phyloP scores from a whole-genome alignment of 2,888 invertebrate genomes.

The Apeira syringaria region DNA sequence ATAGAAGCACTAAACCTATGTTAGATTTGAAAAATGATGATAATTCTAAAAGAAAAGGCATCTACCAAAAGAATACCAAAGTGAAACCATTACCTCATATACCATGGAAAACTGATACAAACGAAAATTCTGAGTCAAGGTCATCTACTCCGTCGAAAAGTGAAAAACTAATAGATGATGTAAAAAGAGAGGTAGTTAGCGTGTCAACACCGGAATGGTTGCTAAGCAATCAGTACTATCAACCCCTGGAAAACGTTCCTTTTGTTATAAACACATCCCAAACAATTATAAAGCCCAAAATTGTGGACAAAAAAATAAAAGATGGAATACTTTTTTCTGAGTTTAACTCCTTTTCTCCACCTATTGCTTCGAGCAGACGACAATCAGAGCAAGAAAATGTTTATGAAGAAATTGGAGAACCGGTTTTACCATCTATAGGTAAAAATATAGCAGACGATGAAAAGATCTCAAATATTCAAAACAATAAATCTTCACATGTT shows the following conservation, averaged over 20 bases:
- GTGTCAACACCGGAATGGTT: slow-evolving; percentile 61
- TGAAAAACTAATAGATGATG: slow-evolving; percentile 33
- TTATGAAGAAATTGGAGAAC: slow-evolving; percentile 72
- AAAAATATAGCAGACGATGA: slow-evolving; percentile 73
- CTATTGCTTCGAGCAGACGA: slow-evolving; percentile 33
- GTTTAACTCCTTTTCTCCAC: slow-evolving; percentile 41
- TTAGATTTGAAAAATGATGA: slow-evolving; percentile 35
- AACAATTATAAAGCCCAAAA: slow-evolving; percentile 36
- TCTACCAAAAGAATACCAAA: slow-evolving; percentile 64
- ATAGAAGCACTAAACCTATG: slow-evolving; percentile 24
- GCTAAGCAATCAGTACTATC: slow-evolving; percentile 69
- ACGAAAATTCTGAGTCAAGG: slow-evolving; percentile 43
- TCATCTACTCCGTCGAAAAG: slow-evolving; percentile 39
- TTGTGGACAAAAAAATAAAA: slow-evolving; percentile 29
- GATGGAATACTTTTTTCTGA: slow-evolving; percentile 23
- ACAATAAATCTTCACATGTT: slow-evolving; percentile 31
- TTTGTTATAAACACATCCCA: slow-evolving; percentile 62
- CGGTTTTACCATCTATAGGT: slow-evolving; percentile 36
- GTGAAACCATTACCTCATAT: slow-evolving; percentile 54
- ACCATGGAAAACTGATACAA: slow-evolving; percentile 52
- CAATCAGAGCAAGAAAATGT: slow-evolving; percentile 62
- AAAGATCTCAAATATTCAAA: slow-evolving; percentile 55
- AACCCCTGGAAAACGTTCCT: slow-evolving; percentile 65
- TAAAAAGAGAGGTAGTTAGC: slow-evolving; percentile 48
- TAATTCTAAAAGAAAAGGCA: slow-evolving; percentile 41